These are phyloP conservation scores for Enteromius fasciolatus DNA, from an alignment of 2,797 vertebrate genomes.

Conservation along the genomic window DNA sequence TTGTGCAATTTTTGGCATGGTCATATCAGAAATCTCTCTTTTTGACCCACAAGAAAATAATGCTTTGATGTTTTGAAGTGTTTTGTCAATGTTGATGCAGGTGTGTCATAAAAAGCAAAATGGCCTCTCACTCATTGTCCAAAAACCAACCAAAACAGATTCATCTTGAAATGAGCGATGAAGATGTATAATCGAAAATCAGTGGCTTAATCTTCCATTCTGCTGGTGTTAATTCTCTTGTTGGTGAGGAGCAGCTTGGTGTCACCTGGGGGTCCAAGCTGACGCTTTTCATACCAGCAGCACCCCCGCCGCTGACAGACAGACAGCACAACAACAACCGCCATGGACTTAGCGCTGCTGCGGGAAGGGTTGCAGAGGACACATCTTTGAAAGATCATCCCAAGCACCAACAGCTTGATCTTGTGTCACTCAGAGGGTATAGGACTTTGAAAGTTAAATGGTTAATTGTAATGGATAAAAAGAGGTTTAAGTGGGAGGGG, in stretches of 20 bases:
- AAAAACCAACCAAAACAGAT: conserved; percentile 40
- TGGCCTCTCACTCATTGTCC: conserved; percentile 21
- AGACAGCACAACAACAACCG: conserved; percentile 68
- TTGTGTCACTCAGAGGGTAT: conserved; percentile 76
- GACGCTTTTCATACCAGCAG: conserved; percentile 71
- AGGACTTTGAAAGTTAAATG: conserved; percentile 79
- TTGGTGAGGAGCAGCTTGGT: conserved; percentile 73
- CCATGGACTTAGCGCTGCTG: conserved; percentile 59
- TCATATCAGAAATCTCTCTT: background rate
- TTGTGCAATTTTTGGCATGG: background rate
- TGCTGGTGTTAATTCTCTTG: conserved; percentile 68
- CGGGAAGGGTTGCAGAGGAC: conserved; percentile 73
- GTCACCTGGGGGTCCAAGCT: conserved; percentile 70
- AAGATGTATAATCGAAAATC: conserved; percentile 28
- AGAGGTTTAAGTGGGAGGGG: conserved; percentile 75
- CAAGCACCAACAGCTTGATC: conserved; percentile 79
- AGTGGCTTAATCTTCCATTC: conserved; percentile 64
- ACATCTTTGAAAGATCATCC: conserved; percentile 77
- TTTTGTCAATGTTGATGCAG: background rate
- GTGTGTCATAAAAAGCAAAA: conserved; percentile 19
- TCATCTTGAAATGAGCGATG: conserved; percentile 37
- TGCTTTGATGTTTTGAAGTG: background rate
- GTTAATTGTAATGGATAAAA: conserved; percentile 82
- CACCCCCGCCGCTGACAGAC: conserved; percentile 70
- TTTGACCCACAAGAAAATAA: background rate